Evolutionary conservation across 2,113 vertebrate genomes (phyloP).

Genomic region (Macaca mulatta): DNA sequence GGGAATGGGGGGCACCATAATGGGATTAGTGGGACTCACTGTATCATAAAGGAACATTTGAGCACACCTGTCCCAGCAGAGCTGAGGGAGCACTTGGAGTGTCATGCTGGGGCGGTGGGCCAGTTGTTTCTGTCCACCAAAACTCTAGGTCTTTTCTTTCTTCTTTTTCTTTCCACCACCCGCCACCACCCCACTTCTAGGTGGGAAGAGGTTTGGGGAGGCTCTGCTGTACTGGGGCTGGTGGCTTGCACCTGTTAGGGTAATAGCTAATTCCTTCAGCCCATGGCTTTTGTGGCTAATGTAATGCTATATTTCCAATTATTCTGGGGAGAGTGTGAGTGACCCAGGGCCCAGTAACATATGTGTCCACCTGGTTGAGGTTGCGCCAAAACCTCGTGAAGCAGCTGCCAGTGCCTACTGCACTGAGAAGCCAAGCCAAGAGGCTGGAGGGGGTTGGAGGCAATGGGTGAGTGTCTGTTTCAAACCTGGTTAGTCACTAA

Average conservation of each 20-base stretch:
- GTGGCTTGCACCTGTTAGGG: background rate
- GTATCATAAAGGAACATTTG: background rate
- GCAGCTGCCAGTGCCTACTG: background rate
- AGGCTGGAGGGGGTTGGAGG: background rate
- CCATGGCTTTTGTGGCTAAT: background rate
- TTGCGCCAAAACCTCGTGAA: background rate
- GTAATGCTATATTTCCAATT: background rate
- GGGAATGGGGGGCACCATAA: background rate
- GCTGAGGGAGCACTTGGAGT: too few relatives aligned
- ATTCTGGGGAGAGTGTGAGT: background rate
- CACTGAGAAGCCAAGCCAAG: background rate
- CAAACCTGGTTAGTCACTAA: background rate
- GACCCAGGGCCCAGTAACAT: background rate
- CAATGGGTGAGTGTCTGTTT: background rate
- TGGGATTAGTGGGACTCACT: background rate
- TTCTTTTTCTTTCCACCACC: too few relatives aligned
- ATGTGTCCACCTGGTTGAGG: background rate
- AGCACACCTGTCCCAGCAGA: background rate
- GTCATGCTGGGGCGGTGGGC: accelerated
- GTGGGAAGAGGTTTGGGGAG: background rate
- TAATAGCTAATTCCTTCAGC: background rate
- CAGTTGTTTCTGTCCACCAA: accelerated
- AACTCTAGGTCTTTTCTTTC: background rate
- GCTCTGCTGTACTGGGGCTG: background rate
- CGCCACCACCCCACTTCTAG: accelerated